These are phyloP conservation scores for Dynastes hyllus DNA, from an alignment of 2,888 invertebrate genomes.

Conservation along the genomic window DNA sequence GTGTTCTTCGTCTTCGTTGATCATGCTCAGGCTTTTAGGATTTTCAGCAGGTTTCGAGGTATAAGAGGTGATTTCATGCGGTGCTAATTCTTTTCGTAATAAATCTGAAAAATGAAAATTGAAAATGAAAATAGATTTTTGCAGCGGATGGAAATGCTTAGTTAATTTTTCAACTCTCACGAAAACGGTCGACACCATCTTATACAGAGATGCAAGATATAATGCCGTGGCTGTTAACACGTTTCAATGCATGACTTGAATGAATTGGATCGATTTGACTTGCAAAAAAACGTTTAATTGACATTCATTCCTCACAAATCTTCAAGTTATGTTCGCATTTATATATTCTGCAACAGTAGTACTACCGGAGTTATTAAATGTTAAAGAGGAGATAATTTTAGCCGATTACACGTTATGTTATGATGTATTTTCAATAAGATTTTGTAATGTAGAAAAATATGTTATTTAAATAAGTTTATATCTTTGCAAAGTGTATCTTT, in stretches of 20 bases:
- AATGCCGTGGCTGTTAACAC: not conserved
- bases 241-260: not conserved
- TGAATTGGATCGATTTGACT: not conserved
- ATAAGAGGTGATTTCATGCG: conserved; percentile 60
- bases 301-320: conserved; percentile 43
- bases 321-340: conserved; percentile 19
- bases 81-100: conserved; percentile 11
- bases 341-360: too few species aligned
- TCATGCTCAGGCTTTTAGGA: conserved; percentile 64
- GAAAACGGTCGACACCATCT: not conserved
- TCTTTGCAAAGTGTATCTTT: too few species aligned
- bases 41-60: conserved; percentile 60
- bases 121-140: not conserved
- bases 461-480: too few species aligned
- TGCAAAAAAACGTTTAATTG: not conserved
- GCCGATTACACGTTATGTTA: too few species aligned
- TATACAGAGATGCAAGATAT: not conserved
- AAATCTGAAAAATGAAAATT: conserved; percentile 40
- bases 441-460: not conserved
- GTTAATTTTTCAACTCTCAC: too few species aligned
- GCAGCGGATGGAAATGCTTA: too few species aligned
- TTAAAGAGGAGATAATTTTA: too few species aligned
- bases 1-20: conserved; percentile 62
- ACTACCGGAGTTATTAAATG: too few species aligned
- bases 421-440: not conserved